Conservation (phyloP, 2,888 invertebrate genomes). For the Spodoptera picta region DNA sequence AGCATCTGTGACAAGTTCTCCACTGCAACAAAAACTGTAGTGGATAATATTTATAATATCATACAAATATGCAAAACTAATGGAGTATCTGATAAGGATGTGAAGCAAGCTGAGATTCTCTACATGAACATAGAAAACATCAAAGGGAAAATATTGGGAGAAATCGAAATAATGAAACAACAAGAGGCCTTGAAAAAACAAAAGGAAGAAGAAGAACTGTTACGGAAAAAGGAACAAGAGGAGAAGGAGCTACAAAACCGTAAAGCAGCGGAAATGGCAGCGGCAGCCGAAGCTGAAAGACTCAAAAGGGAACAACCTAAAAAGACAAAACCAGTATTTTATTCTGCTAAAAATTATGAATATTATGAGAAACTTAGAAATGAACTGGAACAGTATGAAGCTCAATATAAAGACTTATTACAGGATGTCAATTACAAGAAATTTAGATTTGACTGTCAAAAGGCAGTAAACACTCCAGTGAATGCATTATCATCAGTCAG, state of each 20-base stretch:
- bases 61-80: slow-evolving; percentile 82
- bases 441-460: slow-evolving; percentile 94
- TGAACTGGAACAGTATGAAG: slow-evolving; percentile 89
- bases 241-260: slow-evolving; percentile 68
- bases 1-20: slow-evolving; percentile 80
- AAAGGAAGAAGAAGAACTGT: slow-evolving; percentile 70
- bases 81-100: slow-evolving; percentile 83
- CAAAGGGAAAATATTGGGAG: slow-evolving; percentile 77
- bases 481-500: slow-evolving; percentile 95
- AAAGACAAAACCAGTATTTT: slow-evolving; percentile 77
- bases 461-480: slow-evolving; percentile 95
- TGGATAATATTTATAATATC: slow-evolving; percentile 80
- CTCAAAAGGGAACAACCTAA: slow-evolving; percentile 53
- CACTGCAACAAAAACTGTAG: slow-evolving; percentile 74
- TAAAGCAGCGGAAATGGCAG: slow-evolving; percentile 56
- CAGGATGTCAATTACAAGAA: slow-evolving; percentile 91
- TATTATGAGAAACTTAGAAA: slow-evolving; percentile 88
- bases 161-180: slow-evolving; percentile 70
- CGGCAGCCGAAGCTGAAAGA: slow-evolving; percentile 57
- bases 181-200: slow-evolving; percentile 67
- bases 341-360: slow-evolving; percentile 83
- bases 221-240: slow-evolving; percentile 70
- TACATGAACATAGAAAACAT: slow-evolving; percentile 84
- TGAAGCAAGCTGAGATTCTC: slow-evolving; percentile 87
- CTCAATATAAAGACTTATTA: slow-evolving; percentile 89